phyloP scores from a whole-genome alignment of 2,888 invertebrate genomes.

The Laothoe populi region DNA sequence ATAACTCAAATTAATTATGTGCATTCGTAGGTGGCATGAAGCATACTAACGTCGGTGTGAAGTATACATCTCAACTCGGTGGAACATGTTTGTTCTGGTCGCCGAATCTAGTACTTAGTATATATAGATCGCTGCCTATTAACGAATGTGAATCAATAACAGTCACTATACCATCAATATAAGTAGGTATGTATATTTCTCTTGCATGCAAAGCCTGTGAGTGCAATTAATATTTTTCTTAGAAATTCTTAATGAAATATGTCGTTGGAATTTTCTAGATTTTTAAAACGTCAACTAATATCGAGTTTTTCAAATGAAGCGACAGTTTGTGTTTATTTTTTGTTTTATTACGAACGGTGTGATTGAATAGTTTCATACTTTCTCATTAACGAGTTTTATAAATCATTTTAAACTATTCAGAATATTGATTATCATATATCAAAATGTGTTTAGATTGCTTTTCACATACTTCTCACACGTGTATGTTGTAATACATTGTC shows the following conservation, averaged over 20 bases:
- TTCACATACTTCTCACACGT: not conserved
- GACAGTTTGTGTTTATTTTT: conserved; percentile 7
- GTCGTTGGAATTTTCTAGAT: not conserved
- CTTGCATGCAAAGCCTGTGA: not conserved
- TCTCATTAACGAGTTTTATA: too few relatives aligned
- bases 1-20: too few relatives aligned
- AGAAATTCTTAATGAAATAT: conserved; percentile 1
- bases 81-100: too few relatives aligned
- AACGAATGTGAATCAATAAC: too few relatives aligned
- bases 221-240: conserved; percentile 18
- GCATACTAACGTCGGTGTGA: too few relatives aligned
- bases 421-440: not conserved
- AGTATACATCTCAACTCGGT: too few relatives aligned
- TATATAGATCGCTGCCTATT: too few relatives aligned
- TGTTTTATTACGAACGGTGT: not conserved
- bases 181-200: not conserved
- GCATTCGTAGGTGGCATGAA: too few relatives aligned
- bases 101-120: too few relatives aligned
- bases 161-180: too few relatives aligned
- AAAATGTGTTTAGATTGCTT: not conserved
- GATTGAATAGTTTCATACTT: not conserved
- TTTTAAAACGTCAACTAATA: not conserved
- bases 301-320: not conserved
- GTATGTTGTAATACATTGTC: not conserved
- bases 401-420: not conserved